Evolutionary conservation across 2,888 invertebrate genomes (phyloP).

Genomic region (Mesorhabditis belari): DNA sequence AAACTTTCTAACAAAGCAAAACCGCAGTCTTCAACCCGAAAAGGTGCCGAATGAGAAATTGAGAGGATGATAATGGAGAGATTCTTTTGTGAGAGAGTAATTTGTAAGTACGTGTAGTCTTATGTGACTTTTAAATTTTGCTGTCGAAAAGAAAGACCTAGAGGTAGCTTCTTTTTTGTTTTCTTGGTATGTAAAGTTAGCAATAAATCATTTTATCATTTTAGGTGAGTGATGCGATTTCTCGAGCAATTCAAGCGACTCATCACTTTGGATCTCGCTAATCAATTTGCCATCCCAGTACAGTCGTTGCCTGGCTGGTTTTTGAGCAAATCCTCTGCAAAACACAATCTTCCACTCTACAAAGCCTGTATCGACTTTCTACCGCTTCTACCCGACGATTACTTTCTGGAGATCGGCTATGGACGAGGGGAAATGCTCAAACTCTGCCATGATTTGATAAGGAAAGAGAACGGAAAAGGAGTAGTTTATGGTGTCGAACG

Average conservation of each 20-base stretch:
- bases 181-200: no score
- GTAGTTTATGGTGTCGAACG: conserved; percentile 41
- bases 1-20: no score
- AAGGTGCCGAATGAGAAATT: no score
- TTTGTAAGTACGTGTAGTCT: no score
- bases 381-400: conserved; percentile 16
- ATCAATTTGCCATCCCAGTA: conserved; percentile 22
- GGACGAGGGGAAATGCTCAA: conserved; percentile 41
- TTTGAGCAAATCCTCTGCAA: conserved; percentile 16
- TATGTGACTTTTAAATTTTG: no score
- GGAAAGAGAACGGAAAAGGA: conserved; percentile 18
- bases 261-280: neutral
- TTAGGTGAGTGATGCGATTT: no score
- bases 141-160: no score
- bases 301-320: conserved; percentile 25
- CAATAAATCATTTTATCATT: no score
- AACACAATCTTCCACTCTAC: conserved; percentile 17
- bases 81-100: no score
- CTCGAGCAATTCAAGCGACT: neutral
- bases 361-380: conserved; percentile 20
- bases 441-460: conserved; percentile 19
- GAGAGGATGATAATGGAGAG: no score
- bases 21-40: no score
- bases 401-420: conserved; percentile 41
- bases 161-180: no score